Evolutionary conservation across 2,888 invertebrate genomes (phyloP).

Genomic region (Drosophila paramelanica): DNA sequence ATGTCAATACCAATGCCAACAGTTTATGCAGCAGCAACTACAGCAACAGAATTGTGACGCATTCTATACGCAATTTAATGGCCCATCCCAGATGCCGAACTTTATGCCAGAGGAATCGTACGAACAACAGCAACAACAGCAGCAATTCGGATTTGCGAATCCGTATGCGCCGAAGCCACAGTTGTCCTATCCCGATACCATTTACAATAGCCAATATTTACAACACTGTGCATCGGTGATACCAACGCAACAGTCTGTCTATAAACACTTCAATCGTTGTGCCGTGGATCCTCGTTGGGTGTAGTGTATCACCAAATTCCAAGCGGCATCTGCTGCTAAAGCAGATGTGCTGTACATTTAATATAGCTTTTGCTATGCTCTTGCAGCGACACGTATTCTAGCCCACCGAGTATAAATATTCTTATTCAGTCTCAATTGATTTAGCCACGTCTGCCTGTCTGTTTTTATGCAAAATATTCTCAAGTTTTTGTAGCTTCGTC

Average conservation of each 20-base stretch:
- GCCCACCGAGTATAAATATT: neutral
- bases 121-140: slow-evolving; percentile 13
- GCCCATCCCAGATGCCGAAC: neutral
- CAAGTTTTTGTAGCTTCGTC: too few relatives aligned
- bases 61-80: slow-evolving; percentile 15
- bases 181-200: neutral
- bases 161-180: slow-evolving; percentile 10
- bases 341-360: neutral
- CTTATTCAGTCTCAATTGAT: neutral
- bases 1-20: slow-evolving; percentile 23
- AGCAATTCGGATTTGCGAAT: slow-evolving; percentile 3
- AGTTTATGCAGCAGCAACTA: slow-evolving; percentile 24
- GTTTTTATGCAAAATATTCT: too few relatives aligned
- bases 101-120: slow-evolving; percentile 12
- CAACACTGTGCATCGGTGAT: slow-evolving; percentile 4
- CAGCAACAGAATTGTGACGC: neutral
- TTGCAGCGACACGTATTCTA: neutral
- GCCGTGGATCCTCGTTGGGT: slow-evolving; percentile 59
- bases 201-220: slow-evolving; percentile 2
- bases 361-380: neutral
- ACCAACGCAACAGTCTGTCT: slow-evolving; percentile 5
- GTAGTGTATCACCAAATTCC: slow-evolving; percentile 68
- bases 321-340: neutral
- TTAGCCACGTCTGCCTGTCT: too few relatives aligned
- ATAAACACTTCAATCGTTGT: slow-evolving; percentile 3